Percentiles rank a stretch among this genome's conserved stretches.
Evolutionary conservation across 2,113 vertebrate genomes (phyloP).

Genomic region (Epinephelus moara): DNA sequence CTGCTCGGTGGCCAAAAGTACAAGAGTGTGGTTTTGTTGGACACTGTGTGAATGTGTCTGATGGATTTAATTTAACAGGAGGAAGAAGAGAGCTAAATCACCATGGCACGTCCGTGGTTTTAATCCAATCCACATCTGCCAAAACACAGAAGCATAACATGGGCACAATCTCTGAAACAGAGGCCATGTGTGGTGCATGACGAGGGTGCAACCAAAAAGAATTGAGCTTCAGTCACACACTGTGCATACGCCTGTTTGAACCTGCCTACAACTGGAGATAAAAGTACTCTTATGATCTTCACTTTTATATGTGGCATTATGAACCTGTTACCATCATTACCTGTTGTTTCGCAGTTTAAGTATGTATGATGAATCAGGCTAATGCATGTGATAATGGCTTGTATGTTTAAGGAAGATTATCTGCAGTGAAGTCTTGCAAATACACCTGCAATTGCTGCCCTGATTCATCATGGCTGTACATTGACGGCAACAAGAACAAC

Average conservation of each 20-base stretch:
- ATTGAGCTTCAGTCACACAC: neutral
- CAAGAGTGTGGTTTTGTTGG: conserved; percentile 33
- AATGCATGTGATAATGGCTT: conserved; percentile 1
- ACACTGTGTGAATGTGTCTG: conserved; percentile 21
- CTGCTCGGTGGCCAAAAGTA: conserved; percentile 5
- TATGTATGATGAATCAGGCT: neutral
- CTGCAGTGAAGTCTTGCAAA: neutral
- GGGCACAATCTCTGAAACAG: conserved; percentile 15
- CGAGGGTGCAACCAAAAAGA: neutral
- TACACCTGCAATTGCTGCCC: neutral
- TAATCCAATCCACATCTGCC: conserved; percentile 34
- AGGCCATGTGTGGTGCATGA: neutral
- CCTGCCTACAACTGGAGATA: neutral
- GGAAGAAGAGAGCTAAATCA: conserved; percentile 19
- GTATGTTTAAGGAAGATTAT: neutral
- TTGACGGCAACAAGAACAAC: neutral
- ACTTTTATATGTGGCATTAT: neutral
- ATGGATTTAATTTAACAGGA: conserved; percentile 45
- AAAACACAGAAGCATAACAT: conserved; percentile 24
- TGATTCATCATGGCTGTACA: neutral
- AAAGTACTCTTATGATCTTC: neutral
- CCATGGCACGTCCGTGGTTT: neutral
- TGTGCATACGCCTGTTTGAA: neutral
- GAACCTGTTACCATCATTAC: neutral
- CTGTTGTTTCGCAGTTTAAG: too few relatives aligned